phyloP scores from a whole-genome alignment of 2,113 vertebrate genomes.

The Charadrius vociferus region DNA sequence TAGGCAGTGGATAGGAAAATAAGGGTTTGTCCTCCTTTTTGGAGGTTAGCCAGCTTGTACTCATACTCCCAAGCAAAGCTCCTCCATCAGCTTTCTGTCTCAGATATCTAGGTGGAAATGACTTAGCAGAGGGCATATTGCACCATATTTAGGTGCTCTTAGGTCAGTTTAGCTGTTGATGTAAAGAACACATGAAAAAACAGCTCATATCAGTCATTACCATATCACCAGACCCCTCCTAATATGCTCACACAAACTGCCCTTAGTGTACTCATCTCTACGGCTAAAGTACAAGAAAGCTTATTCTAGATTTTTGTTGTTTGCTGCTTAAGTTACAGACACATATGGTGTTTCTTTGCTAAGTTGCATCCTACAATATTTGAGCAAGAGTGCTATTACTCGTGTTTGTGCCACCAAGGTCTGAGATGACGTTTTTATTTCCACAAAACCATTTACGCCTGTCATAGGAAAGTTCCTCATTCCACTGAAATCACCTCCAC shows the following conservation, averaged over 20 bases:
- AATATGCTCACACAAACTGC: neutral
- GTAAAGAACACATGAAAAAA: neutral
- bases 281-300: neutral
- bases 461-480: neutral
- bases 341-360: rapidly evolving
- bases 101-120: neutral
- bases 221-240: neutral
- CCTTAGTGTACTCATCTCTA: neutral
- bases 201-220: neutral
- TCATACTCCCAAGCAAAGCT: neutral
- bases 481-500: neutral
- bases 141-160: neutral
- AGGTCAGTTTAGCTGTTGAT: neutral
- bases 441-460: neutral
- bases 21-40: neutral
- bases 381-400: neutral
- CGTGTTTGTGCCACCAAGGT: neutral
- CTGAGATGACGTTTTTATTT: neutral
- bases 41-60: neutral
- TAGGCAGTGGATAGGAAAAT: neutral
- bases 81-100: neutral
- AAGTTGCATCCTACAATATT: neutral
- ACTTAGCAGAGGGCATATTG: neutral
- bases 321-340: neutral
- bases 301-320: neutral